Percentiles rank a stretch among this genome's conserved stretches.
These are phyloP conservation scores for Timema cristinae DNA, from an alignment of 2,888 invertebrate genomes.

Conservation along the genomic window DNA sequence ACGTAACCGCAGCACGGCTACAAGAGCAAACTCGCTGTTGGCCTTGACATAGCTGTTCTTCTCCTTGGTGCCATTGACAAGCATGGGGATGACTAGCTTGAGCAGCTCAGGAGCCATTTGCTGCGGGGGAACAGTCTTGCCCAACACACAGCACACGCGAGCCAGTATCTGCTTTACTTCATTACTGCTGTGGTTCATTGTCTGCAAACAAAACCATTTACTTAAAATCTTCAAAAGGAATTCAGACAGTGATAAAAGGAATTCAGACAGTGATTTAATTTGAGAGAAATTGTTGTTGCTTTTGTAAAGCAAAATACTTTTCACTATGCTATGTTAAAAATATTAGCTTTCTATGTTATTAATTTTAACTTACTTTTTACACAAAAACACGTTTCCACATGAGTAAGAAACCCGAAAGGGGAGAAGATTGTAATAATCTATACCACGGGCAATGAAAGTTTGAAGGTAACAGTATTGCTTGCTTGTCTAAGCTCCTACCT, in stretches of 20 bases:
- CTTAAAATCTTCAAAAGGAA: conserved; percentile 19
- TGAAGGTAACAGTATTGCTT: too few relatives aligned
- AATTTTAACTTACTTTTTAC: too few relatives aligned
- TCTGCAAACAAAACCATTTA: conserved; percentile 48
- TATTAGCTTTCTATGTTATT: too few relatives aligned
- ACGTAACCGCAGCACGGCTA: conserved; percentile 76
- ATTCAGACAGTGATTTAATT: neutral
- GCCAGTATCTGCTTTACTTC: conserved; percentile 92
- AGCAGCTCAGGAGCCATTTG: conserved; percentile 62
- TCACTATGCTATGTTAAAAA: too few relatives aligned
- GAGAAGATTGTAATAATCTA: too few relatives aligned
- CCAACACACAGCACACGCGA: conserved; percentile 70
- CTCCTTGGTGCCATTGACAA: conserved; percentile 98
- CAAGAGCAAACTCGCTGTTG: conserved; percentile 88
- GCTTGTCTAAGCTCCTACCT: too few relatives aligned
- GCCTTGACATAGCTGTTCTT: conserved; percentile 94
- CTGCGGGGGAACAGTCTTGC: conserved; percentile 57
- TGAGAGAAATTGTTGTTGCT: neutral
- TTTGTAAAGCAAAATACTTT: too few relatives aligned
- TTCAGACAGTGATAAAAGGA: neutral
- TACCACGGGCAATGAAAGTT: too few relatives aligned
- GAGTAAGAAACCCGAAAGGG: too few relatives aligned
- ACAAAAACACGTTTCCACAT: too few relatives aligned
- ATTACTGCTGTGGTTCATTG: conserved; percentile 90
- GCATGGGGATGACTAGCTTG: conserved; percentile 76